Percentiles rank a stretch among this genome's conserved stretches.
phyloP scores from a whole-genome alignment of 2,797 vertebrate genomes.

The Parambassis ranga region DNA sequence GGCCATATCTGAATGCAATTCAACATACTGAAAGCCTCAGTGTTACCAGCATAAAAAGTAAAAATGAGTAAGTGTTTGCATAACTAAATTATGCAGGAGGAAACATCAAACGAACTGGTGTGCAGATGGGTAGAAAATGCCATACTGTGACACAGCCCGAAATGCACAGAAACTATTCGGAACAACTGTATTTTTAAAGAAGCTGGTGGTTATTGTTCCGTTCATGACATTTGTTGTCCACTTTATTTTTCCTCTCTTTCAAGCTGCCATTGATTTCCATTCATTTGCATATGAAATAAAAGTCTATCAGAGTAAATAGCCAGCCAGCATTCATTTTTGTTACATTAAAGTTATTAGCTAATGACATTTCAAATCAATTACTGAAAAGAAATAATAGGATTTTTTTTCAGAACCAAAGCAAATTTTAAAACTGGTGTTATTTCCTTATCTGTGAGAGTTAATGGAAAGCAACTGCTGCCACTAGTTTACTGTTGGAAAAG shows the following conservation, averaged over 20 bases:
- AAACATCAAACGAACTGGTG: conserved; percentile 23
- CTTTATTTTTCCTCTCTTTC: background rate
- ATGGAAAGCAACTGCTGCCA: background rate
- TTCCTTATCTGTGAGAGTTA: background rate
- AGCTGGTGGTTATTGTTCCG: background rate
- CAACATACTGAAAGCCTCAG: conserved; percentile 12
- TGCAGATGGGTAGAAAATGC: conserved; percentile 12
- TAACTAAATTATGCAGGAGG: conserved; percentile 17
- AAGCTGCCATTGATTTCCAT: background rate
- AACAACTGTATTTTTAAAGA: too few species aligned
- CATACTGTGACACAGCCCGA: conserved; percentile 1
- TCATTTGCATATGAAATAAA: background rate
- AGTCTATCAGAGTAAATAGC: background rate
- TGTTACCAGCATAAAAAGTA: conserved; percentile 12
- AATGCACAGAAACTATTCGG: background rate
- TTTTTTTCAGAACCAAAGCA: background rate
- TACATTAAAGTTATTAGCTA: background rate
- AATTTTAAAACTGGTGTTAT: background rate
- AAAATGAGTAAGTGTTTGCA: conserved; percentile 18
- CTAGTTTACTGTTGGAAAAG: too few species aligned
- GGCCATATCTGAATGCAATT: background rate
- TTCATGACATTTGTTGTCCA: background rate
- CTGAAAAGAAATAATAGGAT: background rate
- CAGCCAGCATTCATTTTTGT: background rate
- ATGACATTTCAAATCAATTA: background rate